Base-by-base conservation (phyloP, 2,888 invertebrate species). In the Melanostoma scalare region DNA sequence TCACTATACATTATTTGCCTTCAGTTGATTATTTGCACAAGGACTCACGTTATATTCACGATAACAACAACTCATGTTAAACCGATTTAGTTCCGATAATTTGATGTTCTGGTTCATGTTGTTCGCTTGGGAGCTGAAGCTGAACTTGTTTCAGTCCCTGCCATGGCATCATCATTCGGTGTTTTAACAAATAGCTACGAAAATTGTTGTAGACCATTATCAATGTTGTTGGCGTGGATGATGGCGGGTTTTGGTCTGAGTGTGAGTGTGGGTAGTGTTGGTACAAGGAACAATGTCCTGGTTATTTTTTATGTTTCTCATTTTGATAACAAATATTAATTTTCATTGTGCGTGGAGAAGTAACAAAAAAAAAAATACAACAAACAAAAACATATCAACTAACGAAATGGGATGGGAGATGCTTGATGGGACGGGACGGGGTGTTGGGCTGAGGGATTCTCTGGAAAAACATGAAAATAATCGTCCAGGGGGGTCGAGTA, bases 271-370 rank as follows among this genome's bases (percentile, higher is more conserved):
- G 20, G 44, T 33, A 2, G 36, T 36, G 20, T 38, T 38, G 8
- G 20, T 48, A 20, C 44, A 35, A 60, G 60, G 9, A 73, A 56
- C 46, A 55, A 35, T 53, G 68, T 58, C 36, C 31, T 6, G 61
- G 42, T 56, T 63, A 33, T 31, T n/a, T 53, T 52, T 10, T 36
- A 50, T 58, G 63, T 44, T 80, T 52, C 50, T 65, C 63, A 74
- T 84, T 79, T 73, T 69, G 71, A 74, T 84, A 84, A 79, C 69
- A 84, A 69, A 74, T 75, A 84, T 63, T 48, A 42, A 48, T 74
- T 74, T 79, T 84, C 78, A 74, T 53, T 81, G 42, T 38, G 35
- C 30, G 31, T 44, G 73, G 40, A 20, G 20, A 20, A 20, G 20
- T 20, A 20, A 20, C 20, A 20, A 20, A 20, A 20, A 20, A 20